Evolutionary conservation across 1,140 invertebrate species (phyloP), one percentile per base, ranked within the genome.

Genomic region (Bombus superbus): DNA sequence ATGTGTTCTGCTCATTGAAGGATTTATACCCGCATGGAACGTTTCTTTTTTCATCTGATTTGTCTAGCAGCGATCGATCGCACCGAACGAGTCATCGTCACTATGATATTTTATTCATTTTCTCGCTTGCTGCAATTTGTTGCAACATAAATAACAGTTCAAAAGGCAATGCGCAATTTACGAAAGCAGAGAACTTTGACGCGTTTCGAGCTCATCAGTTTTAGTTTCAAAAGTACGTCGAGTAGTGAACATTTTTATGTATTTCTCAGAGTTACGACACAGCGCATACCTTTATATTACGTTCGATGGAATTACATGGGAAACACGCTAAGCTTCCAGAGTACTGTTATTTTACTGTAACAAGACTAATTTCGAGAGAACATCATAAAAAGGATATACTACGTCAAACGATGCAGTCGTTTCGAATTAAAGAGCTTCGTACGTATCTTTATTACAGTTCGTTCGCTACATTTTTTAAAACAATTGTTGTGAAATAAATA

Each of bases 1-100:
- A 89, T 86, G 84, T 69, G 88, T 82, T 81, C 75, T 59, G 69
- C 11, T 80, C 75, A 64, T 66, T 73, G 83, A 88, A 89, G 83
- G 87, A 89, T 89, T 89, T 89, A 88, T 42, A 75, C 53, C 59
- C 44, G 53, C 64, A 44, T 88, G 83, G n/a, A 64, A 64, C 9
- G 35, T 59, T 42, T 25, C 53, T 74, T 59, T 57, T 35, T 32
- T 57, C 38, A 15, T 64, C 40, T 75, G 74, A 83, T 83, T 83
- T 83, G 81, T 78, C 81, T 11, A 38, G 0, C 53, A 59, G 13
- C 74, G 73, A 83, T 83, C 81, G 81, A 35, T 71, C 66, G 62
- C 18, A 25, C 2, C 47, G 42, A 40, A 68, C 18, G 22, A 38
- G n/a, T 13, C 25, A 22, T 84, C 32, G 40, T 44, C 38, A 6